Conservation (phyloP, 2,888 invertebrate species). For the Melolontha melolontha region DNA sequence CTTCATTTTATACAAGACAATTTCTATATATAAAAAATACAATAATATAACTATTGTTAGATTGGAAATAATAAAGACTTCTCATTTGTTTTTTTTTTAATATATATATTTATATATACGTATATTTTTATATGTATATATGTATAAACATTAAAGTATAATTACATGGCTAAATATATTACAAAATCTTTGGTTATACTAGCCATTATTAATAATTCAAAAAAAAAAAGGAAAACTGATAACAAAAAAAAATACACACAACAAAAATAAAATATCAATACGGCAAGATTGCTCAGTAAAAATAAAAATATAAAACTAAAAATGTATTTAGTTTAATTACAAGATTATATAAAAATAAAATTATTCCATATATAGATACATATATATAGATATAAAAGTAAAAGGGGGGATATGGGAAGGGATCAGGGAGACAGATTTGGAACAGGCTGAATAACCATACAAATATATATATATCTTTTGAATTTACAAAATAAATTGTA, state of each 20-base stretch:
- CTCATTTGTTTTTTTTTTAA: conserved; percentile 2
- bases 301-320: conserved; percentile 44
- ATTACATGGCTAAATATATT: conserved; percentile 61
- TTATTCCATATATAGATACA: conserved; percentile 18
- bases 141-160: conserved; percentile 51
- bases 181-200: conserved; percentile 66
- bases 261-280: conserved; percentile 52
- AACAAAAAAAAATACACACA: conserved; percentile 51
- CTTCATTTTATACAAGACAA: conserved; percentile 53
- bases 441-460: background rate
- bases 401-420: background rate
- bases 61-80: conserved; percentile 44
- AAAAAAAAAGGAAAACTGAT: conserved; percentile 56
- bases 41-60: conserved; percentile 49
- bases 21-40: conserved; percentile 53
- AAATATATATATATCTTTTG: conserved; percentile 15
- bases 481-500: conserved; percentile 36
- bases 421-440: conserved; percentile 1
- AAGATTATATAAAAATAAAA: conserved; percentile 44
- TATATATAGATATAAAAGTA: conserved; percentile 9
- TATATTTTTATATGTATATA: conserved; percentile 33
- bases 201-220: conserved; percentile 61
- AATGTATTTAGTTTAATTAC: conserved; percentile 43
- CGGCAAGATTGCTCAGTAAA: conserved; percentile 52
- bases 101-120: conserved; percentile 32